Evolutionary conservation across 2,797 vertebrate genomes (phyloP).

Genomic region (Enteromius mattozi): DNA sequence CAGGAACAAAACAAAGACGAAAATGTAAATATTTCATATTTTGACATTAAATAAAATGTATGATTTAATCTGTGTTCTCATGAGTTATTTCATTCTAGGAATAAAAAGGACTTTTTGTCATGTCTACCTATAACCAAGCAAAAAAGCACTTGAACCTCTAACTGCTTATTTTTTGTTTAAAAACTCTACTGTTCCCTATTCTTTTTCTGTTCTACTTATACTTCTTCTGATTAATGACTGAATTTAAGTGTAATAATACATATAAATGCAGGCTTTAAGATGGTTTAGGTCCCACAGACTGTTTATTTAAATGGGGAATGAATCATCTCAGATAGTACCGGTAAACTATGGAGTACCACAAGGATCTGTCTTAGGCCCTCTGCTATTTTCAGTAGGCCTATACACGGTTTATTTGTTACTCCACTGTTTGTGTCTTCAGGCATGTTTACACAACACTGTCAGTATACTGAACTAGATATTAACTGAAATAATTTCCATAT

Average conservation of each 20-base stretch:
- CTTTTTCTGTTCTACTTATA: too few relatives aligned
- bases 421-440: background rate
- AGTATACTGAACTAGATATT: background rate
- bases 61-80: constrained; percentile 69
- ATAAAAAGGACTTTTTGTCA: background rate
- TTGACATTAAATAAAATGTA: constrained; percentile 77
- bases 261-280: background rate
- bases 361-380: background rate
- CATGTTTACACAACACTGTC: background rate
- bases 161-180: too few relatives aligned
- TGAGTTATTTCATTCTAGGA: constrained; percentile 5
- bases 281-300: background rate
- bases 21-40: constrained; percentile 80
- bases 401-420: background rate
- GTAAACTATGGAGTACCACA: background rate
- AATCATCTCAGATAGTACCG: background rate
- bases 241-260: background rate
- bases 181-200: too few relatives aligned
- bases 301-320: background rate
- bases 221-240: too few relatives aligned
- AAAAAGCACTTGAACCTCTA: too few relatives aligned
- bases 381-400: background rate
- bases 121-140: background rate
- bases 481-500: background rate
- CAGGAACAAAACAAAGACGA: constrained; percentile 65